Evolutionary conservation across 1,140 invertebrate species (phyloP).

Genomic region (Drosophila dunni): DNA sequence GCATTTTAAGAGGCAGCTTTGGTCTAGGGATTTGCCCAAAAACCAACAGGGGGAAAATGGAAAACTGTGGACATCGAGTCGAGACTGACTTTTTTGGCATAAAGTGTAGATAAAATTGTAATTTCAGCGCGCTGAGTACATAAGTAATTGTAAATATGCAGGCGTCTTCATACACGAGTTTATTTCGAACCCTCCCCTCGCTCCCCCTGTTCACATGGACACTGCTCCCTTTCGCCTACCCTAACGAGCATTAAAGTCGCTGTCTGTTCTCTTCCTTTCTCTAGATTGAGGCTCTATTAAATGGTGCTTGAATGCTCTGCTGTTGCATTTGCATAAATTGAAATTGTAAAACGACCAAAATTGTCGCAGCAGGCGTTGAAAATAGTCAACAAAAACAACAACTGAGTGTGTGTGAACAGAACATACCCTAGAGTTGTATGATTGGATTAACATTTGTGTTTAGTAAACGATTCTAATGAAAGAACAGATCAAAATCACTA

Average conservation of each 20-base stretch:
- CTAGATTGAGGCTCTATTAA: not conserved
- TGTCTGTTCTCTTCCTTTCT: not conserved
- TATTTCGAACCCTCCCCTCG: not conserved
- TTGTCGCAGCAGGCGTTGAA: constrained; percentile 34
- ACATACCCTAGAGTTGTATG: not conserved
- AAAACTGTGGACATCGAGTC: not conserved
- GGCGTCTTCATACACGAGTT: constrained; percentile 48
- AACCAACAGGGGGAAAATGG: not conserved
- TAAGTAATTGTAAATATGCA: constrained; percentile 66
- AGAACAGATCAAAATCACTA: not conserved
- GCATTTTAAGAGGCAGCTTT: constrained; percentile 58
- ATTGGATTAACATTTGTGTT: not conserved
- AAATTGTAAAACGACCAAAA: constrained; percentile 54
- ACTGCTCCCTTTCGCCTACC: not conserved
- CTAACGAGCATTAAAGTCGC: constrained; percentile 77
- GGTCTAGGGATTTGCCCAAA: constrained; percentile 10
- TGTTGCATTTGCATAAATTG: constrained; percentile 80
- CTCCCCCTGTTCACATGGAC: no score
- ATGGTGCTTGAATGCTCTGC: constrained; percentile 22
- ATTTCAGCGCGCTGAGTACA: constrained; percentile 36
- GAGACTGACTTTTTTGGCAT: not conserved
- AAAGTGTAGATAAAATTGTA: constrained; percentile 44
- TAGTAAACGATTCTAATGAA: no score
- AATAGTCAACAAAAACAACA: constrained; percentile 1
- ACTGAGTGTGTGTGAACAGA: no score